phyloP scores from a whole-genome alignment of 2,888 invertebrate species.

The Ryuthela nishihirai region DNA sequence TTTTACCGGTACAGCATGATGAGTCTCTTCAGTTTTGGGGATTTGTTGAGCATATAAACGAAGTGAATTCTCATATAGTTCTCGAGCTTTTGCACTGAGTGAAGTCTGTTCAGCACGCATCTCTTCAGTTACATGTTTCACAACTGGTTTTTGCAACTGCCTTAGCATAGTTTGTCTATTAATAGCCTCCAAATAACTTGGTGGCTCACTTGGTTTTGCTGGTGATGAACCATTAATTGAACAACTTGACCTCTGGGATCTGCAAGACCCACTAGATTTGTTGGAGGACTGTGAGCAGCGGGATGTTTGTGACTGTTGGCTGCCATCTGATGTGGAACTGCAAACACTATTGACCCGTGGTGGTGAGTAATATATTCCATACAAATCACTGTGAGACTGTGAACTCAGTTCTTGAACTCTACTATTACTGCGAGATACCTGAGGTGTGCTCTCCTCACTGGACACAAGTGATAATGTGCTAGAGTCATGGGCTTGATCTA shows the following conservation, averaged over 20 bases:
- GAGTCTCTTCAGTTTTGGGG: slow-evolving; percentile 27
- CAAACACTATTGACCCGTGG: slow-evolving; percentile 40
- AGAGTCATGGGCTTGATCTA: slow-evolving; percentile 50
- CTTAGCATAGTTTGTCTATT: slow-evolving; percentile 41
- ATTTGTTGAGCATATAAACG: slow-evolving; percentile 35
- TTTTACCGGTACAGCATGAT: slow-evolving; percentile 36
- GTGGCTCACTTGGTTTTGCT: slow-evolving; percentile 41
- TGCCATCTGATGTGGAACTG: slow-evolving; percentile 39
- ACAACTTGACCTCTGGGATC: slow-evolving; percentile 21
- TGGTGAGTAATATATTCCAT: slow-evolving; percentile 32
- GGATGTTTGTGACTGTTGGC: slow-evolving; percentile 34
- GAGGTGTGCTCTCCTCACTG: slow-evolving; percentile 55
- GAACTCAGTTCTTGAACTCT: slow-evolving; percentile 43
- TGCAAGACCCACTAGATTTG: slow-evolving; percentile 17
- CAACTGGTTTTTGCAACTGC: slow-evolving; percentile 14
- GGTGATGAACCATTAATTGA: slow-evolving; percentile 23
- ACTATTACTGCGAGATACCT: slow-evolving; percentile 53
- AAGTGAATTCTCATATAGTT: slow-evolving; percentile 45
- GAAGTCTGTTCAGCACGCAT: slow-evolving; percentile 42
- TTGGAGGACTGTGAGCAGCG: slow-evolving; percentile 23
- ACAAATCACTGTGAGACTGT: slow-evolving; percentile 31
- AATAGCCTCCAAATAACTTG: slow-evolving; percentile 46
- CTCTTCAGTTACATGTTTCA: slow-evolving; percentile 32
- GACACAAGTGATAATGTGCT: slow-evolving; percentile 50
- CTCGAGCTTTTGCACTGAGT: slow-evolving; percentile 44